Evolutionary conservation across 2,797 vertebrate genomes (phyloP), one percentile per base, ranked within the genome.

Genomic region (Sandelia bainsii): DNA sequence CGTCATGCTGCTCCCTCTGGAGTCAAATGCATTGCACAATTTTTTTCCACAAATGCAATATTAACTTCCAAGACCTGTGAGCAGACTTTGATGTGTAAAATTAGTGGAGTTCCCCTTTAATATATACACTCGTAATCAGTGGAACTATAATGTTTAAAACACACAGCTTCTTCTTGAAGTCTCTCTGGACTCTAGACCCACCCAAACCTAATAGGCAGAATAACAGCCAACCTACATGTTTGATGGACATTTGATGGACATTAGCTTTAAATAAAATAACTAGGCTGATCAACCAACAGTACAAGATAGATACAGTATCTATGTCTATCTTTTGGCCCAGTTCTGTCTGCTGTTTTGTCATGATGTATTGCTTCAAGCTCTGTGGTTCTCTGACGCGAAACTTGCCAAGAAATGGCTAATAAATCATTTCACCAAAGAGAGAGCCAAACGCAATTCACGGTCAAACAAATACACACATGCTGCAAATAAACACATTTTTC

Each of bases 371-470:
- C 75, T 72, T 72, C 5, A 4, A 62, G 60, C 57, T 64, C 27
- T 73, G 67, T 57, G 57, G 69, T 49, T 75, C 12, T 53, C 6
- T 25, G 46, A 66, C 8, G 29, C 56, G 40, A 68, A 73, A 76
- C 45, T 69, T 79, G 81, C 77, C 82, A 80, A 75, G 52, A 75
- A 65, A 56, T 11, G 4, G 14, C 66, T 62, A 66, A 80, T 84
- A 81, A 84, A 91, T 87, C 62, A 83, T 80, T 27, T 46, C 46
- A 69, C n/a, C 39, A 50, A 61, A 77, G 68, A 80, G 40, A 67
- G 52, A 37, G 79, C 62, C 39, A 50, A 62, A 61, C 39, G 16
- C 57, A 69, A 57, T 59, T 39, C 65, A 46, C 50, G 61, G 56
- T 72, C 61, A 59, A 71, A 81, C 54, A 70, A 44, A 42, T 16